Conservation (phyloP, 1,140 invertebrate species). For the Nylanderia fulva region DNA sequence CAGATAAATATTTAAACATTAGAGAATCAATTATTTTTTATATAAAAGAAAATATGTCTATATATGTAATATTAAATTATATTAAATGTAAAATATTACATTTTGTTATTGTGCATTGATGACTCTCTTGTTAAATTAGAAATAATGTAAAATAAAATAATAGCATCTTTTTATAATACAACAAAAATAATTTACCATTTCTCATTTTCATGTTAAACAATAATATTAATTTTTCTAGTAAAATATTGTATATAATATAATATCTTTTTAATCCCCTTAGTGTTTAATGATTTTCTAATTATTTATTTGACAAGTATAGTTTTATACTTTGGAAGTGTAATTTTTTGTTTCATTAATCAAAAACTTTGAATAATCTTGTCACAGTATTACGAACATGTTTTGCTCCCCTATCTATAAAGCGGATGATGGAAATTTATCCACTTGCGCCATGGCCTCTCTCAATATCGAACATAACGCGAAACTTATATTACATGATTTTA, state of each 20-base stretch:
- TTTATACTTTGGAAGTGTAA: neutral
- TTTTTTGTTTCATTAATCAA: neutral
- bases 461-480: neutral
- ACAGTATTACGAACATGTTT: neutral
- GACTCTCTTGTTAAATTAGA: no score
- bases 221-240: neutral
- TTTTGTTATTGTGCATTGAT: no score
- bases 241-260: no score
- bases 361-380: neutral
- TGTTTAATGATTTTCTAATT: neutral
- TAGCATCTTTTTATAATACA: neutral
- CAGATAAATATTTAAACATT: neutral
- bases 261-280: no score
- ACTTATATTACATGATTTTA: neutral
- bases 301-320: neutral
- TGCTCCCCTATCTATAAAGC: neutral
- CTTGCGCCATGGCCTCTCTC: neutral
- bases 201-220: neutral
- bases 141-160: neutral
- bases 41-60: no score
- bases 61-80: neutral
- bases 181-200: neutral
- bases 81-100: no score
- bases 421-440: slow-evolving; percentile 20
- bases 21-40: no score